Conservation (phyloP, 2,888 invertebrate genomes). For the Chirona hameri region DNA sequence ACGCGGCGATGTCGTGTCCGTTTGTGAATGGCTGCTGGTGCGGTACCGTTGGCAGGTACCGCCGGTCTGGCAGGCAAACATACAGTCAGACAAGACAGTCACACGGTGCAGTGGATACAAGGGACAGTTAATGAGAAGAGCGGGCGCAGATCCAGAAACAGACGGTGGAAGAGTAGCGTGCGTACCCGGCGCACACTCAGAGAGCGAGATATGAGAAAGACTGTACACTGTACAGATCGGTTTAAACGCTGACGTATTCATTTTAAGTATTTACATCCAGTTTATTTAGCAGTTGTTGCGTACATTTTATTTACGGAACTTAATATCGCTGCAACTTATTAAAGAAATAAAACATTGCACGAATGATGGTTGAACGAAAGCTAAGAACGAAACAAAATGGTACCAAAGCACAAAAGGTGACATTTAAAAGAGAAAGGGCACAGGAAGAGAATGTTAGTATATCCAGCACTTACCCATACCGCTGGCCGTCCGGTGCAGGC, state of each 20-base stretch:
- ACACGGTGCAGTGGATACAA: no score
- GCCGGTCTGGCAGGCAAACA: neutral
- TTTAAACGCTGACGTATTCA: no score
- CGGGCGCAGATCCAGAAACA: no score
- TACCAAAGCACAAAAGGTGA: neutral
- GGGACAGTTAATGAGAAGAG: no score
- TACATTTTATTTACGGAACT: no score
- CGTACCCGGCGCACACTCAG: no score
- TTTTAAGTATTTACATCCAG: no score
- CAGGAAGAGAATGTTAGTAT: neutral
- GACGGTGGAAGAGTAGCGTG: no score
- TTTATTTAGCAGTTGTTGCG: no score
- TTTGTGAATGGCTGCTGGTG: neutral
- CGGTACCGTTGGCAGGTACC: conserved; percentile 1
- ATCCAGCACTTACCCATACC: neutral
- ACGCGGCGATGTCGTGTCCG: neutral
- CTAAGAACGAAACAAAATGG: neutral
- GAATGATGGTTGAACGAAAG: neutral
- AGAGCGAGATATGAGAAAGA: no score
- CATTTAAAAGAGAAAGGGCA: neutral
- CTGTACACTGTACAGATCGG: no score
- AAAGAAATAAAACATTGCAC: neutral
- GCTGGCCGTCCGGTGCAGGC: neutral
- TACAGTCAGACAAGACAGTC: neutral
- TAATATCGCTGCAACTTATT: no score